A percentile compares a stretch with the other conserved stretches of the same genome.
Conservation (phyloP, 2,888 invertebrate genomes). For the Drosophila mettleri region DNA sequence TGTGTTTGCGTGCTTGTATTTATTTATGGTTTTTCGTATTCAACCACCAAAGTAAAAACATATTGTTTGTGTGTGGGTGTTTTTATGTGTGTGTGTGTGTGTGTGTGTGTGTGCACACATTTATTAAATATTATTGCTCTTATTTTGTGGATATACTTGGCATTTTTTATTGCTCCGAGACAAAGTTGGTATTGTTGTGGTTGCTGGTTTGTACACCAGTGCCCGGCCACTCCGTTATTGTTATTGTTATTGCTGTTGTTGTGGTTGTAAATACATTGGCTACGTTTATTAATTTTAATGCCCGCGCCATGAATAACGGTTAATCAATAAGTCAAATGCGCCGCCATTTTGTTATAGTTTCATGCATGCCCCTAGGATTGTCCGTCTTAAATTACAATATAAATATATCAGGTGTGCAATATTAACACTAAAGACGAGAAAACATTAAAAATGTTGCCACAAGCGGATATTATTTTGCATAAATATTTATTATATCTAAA, state of each 20-base stretch:
- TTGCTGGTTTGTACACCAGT: slow-evolving; percentile 55
- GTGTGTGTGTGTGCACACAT: slow-evolving; percentile 62
- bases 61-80: slow-evolving; percentile 40
- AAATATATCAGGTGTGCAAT: not conserved
- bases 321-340: slow-evolving; percentile 65
- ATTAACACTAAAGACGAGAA: too few species aligned
- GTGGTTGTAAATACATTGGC: slow-evolving; percentile 21
- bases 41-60: slow-evolving; percentile 74
- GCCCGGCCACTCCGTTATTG: slow-evolving; percentile 37
- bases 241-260: slow-evolving; percentile 24
- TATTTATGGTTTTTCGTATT: slow-evolving; percentile 81
- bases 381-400: not conserved
- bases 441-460: too few species aligned
- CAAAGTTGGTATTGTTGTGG: slow-evolving; percentile 60
- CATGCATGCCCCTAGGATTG: not conserved
- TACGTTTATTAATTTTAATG: slow-evolving; percentile 76
- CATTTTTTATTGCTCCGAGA: slow-evolving; percentile 73
- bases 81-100: slow-evolving; percentile 19
- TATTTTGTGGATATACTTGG: slow-evolving; percentile 70
- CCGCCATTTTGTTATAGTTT: slow-evolving; percentile 34
- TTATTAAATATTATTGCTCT: slow-evolving; percentile 82
- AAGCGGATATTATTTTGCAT: too few species aligned
- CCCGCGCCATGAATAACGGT: slow-evolving; percentile 66
- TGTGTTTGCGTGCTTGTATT: slow-evolving; percentile 52
- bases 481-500: too few species aligned